phyloP scores from a whole-genome alignment of 2,888 invertebrate genomes.

The Cerastis leucographa region DNA sequence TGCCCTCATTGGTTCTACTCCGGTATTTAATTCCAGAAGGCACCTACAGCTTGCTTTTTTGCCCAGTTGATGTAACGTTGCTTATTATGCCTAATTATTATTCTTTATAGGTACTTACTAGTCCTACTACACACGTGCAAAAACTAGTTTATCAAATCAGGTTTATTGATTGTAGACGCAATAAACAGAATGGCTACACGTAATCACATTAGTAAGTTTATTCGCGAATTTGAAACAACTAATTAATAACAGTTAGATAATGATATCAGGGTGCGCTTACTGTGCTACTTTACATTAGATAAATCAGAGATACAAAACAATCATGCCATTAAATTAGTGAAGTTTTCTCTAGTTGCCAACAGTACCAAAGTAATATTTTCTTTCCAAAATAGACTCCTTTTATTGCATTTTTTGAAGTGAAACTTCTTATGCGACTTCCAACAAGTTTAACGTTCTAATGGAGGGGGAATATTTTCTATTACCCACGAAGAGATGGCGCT shows the following conservation, averaged over 20 bases:
- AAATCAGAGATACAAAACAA: no score
- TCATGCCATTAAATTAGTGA: no score
- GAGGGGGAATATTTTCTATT: no score
- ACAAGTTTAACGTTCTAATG: no score
- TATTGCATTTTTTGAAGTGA: no score
- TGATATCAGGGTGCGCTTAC: neutral
- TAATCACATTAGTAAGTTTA: neutral
- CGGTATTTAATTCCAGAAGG: neutral
- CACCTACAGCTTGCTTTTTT: neutral
- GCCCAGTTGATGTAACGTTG: neutral
- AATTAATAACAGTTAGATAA: neutral
- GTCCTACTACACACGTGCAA: neutral
- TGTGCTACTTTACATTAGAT: no score
- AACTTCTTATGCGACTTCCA: no score
- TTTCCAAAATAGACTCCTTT: no score
- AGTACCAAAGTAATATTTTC: no score
- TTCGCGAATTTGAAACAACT: neutral
- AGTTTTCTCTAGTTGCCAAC: no score
- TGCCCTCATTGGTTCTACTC: neutral
- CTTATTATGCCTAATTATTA: neutral
- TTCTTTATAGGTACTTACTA: neutral
- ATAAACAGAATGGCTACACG: neutral
- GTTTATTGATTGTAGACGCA: constrained; percentile 7
- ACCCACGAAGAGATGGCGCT: no score
- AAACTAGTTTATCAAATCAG: constrained; percentile 31